Conservation (phyloP, 2,888 invertebrate species). For the Platycnemis pennipes region DNA sequence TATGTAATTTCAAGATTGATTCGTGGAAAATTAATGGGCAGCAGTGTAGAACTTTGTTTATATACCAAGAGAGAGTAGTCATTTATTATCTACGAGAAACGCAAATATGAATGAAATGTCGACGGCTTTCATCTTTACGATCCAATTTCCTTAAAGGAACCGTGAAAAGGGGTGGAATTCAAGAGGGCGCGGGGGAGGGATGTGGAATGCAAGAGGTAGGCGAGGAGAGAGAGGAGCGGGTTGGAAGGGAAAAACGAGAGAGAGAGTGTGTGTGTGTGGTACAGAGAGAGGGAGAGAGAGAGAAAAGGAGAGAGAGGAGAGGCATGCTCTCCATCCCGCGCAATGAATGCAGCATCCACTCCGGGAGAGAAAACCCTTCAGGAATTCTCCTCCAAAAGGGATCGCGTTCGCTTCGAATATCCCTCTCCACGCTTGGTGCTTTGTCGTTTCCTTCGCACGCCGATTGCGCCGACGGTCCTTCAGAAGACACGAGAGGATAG, state of each 20-base stretch:
- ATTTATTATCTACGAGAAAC: too few relatives aligned
- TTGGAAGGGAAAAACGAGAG: neutral
- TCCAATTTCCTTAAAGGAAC: slow-evolving; percentile 7
- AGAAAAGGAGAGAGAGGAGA: neutral
- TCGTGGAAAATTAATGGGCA: too few relatives aligned
- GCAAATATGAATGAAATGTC: too few relatives aligned
- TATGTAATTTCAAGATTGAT: too few relatives aligned
- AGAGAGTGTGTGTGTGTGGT: too few relatives aligned
- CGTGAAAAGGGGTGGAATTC: neutral
- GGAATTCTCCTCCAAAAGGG: neutral
- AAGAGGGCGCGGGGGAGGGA: neutral
- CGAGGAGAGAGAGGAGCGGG: neutral
- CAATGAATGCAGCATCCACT: slow-evolving; percentile 11
- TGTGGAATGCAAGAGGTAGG: neutral
- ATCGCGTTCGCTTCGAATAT: neutral
- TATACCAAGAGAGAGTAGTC: too few relatives aligned
- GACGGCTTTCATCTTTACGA: too few relatives aligned
- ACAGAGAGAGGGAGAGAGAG: neutral
- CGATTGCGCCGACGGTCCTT: neutral
- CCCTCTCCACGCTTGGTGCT: neutral
- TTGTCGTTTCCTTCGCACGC: neutral
- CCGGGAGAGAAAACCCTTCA: slow-evolving; percentile 7
- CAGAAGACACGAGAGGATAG: neutral
- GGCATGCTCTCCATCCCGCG: neutral
- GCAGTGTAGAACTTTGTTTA: too few relatives aligned